Evolutionary conservation across 2,797 vertebrate species (phyloP), one percentile per base, ranked within the genome.

Genomic region (Hyperoplus immaculatus): DNA sequence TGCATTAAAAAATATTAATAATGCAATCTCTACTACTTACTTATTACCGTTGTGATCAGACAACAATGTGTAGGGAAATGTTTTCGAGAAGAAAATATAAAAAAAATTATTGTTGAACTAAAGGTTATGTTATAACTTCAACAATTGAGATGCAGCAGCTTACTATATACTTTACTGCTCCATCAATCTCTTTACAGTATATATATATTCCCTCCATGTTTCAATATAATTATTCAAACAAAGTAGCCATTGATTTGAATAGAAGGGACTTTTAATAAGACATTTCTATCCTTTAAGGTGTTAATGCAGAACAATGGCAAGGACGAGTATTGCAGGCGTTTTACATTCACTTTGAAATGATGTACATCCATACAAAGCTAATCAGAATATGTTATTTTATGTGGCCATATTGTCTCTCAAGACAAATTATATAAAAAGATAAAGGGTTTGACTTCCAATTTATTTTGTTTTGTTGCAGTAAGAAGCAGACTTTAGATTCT

Each of bases 401-500:
- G 29, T 29, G 29, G 29, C 36, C 42, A 8, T 43, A 42, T 38
- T 45, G 43, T 45, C 10, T 45, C 6, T 7, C 6, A 45, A 45
- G 49, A 64, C 6, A 63, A 70, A 71, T 10, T 13, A 72, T 36
- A 78, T 1, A 4, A 29, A 56, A 29, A 4, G 7, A 70, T 69
- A 72, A 41, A 76, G 67, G 77, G 15, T 50, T 62, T 83, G 62
- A 62, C 29, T 72, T 71, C 65, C 8, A 29, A 6, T 59, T 71
- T 38, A 2, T 69, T 68, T 84, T 82, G 60, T 72, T 78, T 66
- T 60, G 63, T 80, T 43, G 55, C 55, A 36, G 50, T 13, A 58
- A 45, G 57, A 65, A 65, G 61, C 66, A 69, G 58, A 75, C 72
- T 49, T 86, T 87, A 80, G 83, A 87, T 78, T 87, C 58, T 69